Conservation (phyloP, 2,113 vertebrate species). For the Promerops cafer region DNA sequence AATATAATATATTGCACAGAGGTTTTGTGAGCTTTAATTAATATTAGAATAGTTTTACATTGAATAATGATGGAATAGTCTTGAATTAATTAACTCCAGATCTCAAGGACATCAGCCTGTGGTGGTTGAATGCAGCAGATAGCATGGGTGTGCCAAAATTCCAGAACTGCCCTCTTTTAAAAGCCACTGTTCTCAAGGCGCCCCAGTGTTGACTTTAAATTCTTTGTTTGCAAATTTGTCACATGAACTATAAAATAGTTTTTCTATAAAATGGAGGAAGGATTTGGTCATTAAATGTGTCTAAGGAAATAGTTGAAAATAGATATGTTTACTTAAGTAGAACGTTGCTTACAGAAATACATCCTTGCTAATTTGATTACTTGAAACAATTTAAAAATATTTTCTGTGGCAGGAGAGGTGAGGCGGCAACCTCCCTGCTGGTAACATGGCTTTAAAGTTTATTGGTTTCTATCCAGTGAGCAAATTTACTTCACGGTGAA, state of each 20-base stretch:
- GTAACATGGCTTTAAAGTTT: neutral
- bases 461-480: neutral
- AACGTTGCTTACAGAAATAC: neutral
- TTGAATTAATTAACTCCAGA: conserved; percentile 1
- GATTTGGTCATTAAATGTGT: neutral
- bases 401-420: neutral
- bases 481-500: neutral
- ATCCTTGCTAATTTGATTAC: neutral
- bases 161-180: neutral
- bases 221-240: neutral
- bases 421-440: neutral
- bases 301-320: neutral
- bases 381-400: neutral
- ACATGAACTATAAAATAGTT: rapidly evolving
- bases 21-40: conserved; percentile 24
- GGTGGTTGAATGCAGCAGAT: neutral
- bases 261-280: neutral
- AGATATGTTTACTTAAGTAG: neutral
- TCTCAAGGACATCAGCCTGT: neutral
- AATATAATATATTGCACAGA: neutral
- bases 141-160: neutral
- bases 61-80: neutral
- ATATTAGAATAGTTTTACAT: neutral
- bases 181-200: neutral
- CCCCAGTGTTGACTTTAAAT: neutral